A percentile compares a stretch with the other conserved stretches of the same genome.
Conservation (phyloP, 2,797 vertebrate species). For the Lagorchestes hirsutus region DNA sequence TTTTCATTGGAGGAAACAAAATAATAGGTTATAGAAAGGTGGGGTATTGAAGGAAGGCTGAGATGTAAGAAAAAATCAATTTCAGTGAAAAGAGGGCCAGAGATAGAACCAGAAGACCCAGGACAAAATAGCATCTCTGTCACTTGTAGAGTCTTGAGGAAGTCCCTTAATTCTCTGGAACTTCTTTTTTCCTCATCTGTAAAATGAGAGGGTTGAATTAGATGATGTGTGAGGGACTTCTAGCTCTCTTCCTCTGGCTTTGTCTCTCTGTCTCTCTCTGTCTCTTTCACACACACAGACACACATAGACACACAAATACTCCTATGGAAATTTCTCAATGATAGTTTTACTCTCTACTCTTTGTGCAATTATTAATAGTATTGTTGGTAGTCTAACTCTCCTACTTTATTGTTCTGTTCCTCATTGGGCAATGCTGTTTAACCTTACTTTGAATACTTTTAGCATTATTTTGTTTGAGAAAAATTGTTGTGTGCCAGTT, state of each 20-base stretch:
- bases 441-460: background rate
- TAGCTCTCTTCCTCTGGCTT: background rate
- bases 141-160: background rate
- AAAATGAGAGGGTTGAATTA: too few species aligned
- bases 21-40: background rate
- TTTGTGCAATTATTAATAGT: slow-evolving; percentile 14
- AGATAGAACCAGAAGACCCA: background rate
- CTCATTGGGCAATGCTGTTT: background rate
- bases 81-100: background rate
- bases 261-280: background rate
- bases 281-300: background rate
- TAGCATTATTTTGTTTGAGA: background rate
- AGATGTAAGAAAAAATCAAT: background rate
- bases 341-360: background rate
- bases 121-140: too few species aligned
- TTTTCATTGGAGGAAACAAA: background rate
- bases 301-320: too few species aligned
- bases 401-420: slow-evolving; percentile 1
- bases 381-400: background rate
- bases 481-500: background rate
- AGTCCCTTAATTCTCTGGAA: background rate
- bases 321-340: background rate
- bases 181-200: background rate
- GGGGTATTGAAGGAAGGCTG: background rate
- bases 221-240: background rate